phyloP scores from a whole-genome alignment of 2,888 invertebrate genomes.

The Lypha dubia region DNA sequence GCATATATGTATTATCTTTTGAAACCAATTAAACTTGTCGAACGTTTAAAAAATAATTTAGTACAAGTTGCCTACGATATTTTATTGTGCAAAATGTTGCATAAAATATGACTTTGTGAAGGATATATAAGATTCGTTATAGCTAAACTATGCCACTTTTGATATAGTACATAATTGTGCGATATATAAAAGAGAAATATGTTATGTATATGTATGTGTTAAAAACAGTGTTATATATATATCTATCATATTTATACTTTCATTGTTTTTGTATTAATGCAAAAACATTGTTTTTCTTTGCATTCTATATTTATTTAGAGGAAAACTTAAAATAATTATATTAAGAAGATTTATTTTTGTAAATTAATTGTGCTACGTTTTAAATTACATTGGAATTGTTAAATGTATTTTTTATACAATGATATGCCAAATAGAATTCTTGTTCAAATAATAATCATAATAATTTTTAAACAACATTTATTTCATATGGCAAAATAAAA shows the following conservation, averaged over 20 bases:
- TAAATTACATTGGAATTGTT: constrained; percentile 47
- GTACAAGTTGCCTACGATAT: too few species aligned
- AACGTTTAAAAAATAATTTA: too few species aligned
- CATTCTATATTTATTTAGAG: not conserved
- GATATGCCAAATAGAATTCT: constrained; percentile 58
- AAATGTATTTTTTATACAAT: constrained; percentile 50
- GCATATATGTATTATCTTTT: too few species aligned
- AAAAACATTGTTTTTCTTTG: not conserved
- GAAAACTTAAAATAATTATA: constrained; percentile 43
- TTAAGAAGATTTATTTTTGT: constrained; percentile 1
- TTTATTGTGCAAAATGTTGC: too few species aligned
- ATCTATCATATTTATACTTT: not conserved
- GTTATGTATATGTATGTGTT: too few species aligned
- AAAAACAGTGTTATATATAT: not conserved
- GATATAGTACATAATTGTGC: too few species aligned
- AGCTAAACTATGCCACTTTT: too few species aligned
- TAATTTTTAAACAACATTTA: constrained; percentile 24
- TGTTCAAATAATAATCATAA: constrained; percentile 40
- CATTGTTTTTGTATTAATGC: not conserved
- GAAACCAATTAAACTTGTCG: too few species aligned
- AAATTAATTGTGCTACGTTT: constrained; percentile 65
- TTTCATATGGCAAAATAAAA: constrained; percentile 18
- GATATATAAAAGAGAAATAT: too few species aligned
- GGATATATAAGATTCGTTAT: too few species aligned
- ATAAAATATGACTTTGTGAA: too few species aligned